Evolutionary conservation across 2,888 invertebrate species (phyloP), one percentile per base, ranked within the genome.

Genomic region (Amblyjoppa fuscipennis): DNA sequence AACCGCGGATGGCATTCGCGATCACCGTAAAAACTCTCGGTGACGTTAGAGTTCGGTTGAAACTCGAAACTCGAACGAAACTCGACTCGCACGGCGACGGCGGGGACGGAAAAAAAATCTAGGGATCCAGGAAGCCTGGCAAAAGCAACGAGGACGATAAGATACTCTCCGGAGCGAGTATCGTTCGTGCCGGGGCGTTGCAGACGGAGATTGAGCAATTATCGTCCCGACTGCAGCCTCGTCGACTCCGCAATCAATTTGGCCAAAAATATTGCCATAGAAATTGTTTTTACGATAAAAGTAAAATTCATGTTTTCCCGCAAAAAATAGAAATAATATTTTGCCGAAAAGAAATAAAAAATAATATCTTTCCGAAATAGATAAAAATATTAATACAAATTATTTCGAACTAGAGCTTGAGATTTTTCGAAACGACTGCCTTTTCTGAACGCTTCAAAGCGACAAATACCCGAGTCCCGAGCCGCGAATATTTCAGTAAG

Each of bases 51-150:
- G 84, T 80, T 69, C 87, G 89, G 88, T 90, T 91, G 92, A 90
- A 92, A 92, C 88, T 89, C 90, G 90, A 92, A 88, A 90, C 91
- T 71, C 73, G 81, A 68, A 74, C 79, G 84, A 69, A 82, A 78
- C 75, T 61, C 73, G 84, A 83, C 66, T 70, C 70, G 75, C 25
- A n/a, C 59, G 81, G 49, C 16, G 75, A 28, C 51, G 68, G 20
- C 45, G 51, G 25, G 34, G 53, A 49, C 9, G 68, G 76, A 78
- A 83, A 74, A 78, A 78, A 66, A 16, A 59, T 73, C 53, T 76
- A 53, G 77, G 53, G 75, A 59, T 81, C 68, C 68, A 83, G 78
- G 82, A 85, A 82, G 59, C 85, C 82, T 41, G 66, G 71, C 69
- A 75, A 86, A 85, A 71, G 75, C 41, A 1, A 31, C 41, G 64